These are phyloP conservation scores for Lepidurus apus DNA, from an alignment of 1,140 invertebrate genomes.

Conservation along the genomic window DNA sequence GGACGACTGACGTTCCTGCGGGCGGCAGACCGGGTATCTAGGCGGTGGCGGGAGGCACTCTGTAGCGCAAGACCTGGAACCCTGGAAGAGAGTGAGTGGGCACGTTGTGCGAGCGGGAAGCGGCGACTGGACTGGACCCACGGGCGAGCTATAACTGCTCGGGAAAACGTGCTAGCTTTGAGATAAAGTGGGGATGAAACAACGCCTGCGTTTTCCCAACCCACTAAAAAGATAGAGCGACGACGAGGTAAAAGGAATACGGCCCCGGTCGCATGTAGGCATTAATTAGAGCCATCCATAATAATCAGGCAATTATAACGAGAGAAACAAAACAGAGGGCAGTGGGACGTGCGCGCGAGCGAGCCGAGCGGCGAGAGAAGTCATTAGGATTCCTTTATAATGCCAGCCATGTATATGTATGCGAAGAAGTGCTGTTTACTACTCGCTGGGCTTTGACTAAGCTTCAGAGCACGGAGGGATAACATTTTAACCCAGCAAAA, in stretches of 20 bases:
- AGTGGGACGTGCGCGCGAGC: not conserved
- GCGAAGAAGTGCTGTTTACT: not conserved
- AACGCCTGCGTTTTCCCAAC: not conserved
- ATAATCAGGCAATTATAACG: constrained; percentile 22
- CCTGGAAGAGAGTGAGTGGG: not conserved
- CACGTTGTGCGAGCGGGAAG: not conserved
- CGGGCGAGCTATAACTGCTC: not conserved
- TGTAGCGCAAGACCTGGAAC: not conserved
- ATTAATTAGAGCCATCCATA: constrained; percentile 22
- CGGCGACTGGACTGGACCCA: not conserved
- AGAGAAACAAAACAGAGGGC: constrained; percentile 5
- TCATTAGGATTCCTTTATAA: constrained; percentile 6
- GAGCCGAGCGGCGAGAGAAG: not conserved
- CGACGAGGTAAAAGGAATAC: not conserved
- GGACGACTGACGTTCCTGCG: not conserved
- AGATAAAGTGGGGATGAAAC: not conserved
- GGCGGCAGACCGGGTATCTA: not conserved
- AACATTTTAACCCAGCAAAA: not conserved
- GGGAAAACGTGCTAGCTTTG: constrained; percentile 1
- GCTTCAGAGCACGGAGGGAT: not conserved
- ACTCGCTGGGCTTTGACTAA: not conserved
- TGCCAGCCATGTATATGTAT: not conserved
- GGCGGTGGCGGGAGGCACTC: not conserved
- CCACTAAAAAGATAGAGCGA: not conserved
- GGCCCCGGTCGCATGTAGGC: constrained; percentile 16